Conservation (phyloP, 92 coral and sea anemone genomes). For the Porites rus region DNA sequence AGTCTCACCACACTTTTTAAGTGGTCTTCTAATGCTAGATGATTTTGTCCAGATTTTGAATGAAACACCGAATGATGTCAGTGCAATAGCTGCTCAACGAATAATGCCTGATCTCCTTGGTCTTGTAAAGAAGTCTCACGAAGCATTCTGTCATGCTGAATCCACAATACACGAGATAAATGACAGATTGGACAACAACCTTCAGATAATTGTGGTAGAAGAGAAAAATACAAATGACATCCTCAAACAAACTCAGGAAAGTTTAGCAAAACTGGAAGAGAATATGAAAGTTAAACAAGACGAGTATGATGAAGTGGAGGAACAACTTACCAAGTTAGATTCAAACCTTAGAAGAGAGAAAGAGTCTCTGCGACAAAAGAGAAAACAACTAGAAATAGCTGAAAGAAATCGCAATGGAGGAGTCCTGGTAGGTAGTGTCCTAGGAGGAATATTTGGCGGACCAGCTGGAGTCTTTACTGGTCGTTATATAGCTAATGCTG, state of each 20-base stretch:
- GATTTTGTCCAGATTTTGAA: conserved; percentile 19
- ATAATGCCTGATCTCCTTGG: conserved; percentile 11
- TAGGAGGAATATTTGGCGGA: neutral
- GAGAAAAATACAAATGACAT: conserved; percentile 23
- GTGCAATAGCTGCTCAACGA: conserved; percentile 13
- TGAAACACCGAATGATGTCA: conserved; percentile 21
- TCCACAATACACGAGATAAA: conserved; percentile 30
- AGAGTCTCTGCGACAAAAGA: neutral
- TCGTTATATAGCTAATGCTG: neutral
- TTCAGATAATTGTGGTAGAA: conserved; percentile 8
- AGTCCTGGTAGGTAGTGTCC: neutral
- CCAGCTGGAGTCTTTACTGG: neutral
- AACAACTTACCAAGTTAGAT: conserved; percentile 8
- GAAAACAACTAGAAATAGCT: neutral
- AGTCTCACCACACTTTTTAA: conserved; percentile 19
- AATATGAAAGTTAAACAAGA: conserved; percentile 8
- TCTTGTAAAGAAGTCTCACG: conserved; percentile 1
- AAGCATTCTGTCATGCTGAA: conserved; percentile 11
- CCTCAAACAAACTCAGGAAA: conserved; percentile 2
- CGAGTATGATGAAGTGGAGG: conserved; percentile 3
- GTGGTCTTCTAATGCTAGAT: conserved; percentile 15
- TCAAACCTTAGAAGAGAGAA: neutral
- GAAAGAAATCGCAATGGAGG: neutral
- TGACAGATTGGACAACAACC: conserved; percentile 6
- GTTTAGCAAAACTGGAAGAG: conserved; percentile 16